Percentiles rank a stretch among this genome's conserved stretches.
Evolutionary conservation across 2,888 invertebrate species (phyloP).

Genomic region (Keiferia lycopersicella): DNA sequence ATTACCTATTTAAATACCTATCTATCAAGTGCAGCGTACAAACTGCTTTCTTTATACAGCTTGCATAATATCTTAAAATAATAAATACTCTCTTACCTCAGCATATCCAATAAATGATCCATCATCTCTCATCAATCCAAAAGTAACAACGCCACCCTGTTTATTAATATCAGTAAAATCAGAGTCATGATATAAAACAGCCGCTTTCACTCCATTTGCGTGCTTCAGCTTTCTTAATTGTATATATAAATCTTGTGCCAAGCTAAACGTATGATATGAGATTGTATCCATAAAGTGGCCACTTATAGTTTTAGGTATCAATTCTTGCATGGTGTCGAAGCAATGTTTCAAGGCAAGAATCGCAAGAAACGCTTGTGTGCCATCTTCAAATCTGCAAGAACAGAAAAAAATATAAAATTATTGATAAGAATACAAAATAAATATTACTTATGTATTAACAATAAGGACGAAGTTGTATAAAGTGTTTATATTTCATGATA

Average conservation of each 20-base stretch:
- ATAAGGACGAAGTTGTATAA: no score
- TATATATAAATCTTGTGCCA: constrained; percentile 88
- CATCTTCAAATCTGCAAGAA: constrained; percentile 93
- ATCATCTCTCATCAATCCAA: constrained; percentile 90
- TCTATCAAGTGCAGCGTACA: background rate
- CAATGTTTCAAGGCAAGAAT: constrained; percentile 92
- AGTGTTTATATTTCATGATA: no score
- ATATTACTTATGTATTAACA: background rate
- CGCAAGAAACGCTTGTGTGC: constrained; percentile 93
- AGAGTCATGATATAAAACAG: constrained; percentile 87
- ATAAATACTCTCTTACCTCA: constrained; percentile 85
- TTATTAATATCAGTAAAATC: constrained; percentile 80
- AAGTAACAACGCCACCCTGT: constrained; percentile 94
- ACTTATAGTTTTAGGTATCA: constrained; percentile 80
- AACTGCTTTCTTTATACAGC: background rate
- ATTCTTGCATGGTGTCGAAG: constrained; percentile 85
- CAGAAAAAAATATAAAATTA: background rate
- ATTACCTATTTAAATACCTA: no score
- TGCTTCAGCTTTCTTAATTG: constrained; percentile 85
- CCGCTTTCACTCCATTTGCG: constrained; percentile 85
- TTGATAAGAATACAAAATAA: background rate
- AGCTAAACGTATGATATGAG: constrained; percentile 86
- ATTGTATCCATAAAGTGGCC: constrained; percentile 82
- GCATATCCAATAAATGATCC: constrained; percentile 93
- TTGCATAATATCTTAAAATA: no score